Evolutionary conservation across 1,140 invertebrate genomes (phyloP).

Genomic region (Parapsyche elsis): DNA sequence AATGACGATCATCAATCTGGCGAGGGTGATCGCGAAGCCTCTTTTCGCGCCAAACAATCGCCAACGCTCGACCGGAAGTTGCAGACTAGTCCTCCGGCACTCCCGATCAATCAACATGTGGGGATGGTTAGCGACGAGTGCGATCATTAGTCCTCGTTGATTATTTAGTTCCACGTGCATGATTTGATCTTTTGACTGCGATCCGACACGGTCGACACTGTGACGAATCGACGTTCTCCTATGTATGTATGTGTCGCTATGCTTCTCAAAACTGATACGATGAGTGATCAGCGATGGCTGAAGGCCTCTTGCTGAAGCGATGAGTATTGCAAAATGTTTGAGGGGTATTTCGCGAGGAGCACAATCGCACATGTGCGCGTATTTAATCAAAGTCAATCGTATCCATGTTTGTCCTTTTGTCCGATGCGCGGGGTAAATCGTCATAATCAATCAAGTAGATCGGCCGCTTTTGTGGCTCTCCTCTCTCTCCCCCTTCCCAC

Average conservation of each 20-base stretch:
- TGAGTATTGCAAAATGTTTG: no score
- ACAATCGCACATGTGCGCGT: slow-evolving; percentile 19
- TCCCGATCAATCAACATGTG: not conserved
- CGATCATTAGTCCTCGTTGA: not conserved
- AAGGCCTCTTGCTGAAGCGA: no score
- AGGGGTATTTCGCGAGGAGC: no score
- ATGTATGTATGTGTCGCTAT: no score
- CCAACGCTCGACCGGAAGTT: slow-evolving; percentile 4
- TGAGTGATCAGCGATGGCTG: no score
- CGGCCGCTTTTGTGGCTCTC: slow-evolving; percentile 45
- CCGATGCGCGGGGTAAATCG: slow-evolving; percentile 43
- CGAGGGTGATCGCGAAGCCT: not conserved
- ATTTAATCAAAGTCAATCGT: slow-evolving; percentile 24
- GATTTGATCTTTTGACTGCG: no score
- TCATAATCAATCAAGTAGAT: slow-evolving; percentile 53
- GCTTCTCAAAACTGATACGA: no score
- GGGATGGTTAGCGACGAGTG: no score
- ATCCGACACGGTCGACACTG: no score
- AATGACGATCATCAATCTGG: slow-evolving; percentile 22
- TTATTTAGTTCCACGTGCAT: not conserved
- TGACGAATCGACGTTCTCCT: no score
- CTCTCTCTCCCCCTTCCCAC: slow-evolving; percentile 42
- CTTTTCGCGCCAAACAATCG: not conserved
- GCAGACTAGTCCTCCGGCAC: not conserved
- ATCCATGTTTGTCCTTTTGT: slow-evolving; percentile 9